Evolutionary conservation across 2,113 vertebrate genomes (phyloP), one percentile per base, ranked within the genome.

Genomic region (Girardinichthys multiradiatus): DNA sequence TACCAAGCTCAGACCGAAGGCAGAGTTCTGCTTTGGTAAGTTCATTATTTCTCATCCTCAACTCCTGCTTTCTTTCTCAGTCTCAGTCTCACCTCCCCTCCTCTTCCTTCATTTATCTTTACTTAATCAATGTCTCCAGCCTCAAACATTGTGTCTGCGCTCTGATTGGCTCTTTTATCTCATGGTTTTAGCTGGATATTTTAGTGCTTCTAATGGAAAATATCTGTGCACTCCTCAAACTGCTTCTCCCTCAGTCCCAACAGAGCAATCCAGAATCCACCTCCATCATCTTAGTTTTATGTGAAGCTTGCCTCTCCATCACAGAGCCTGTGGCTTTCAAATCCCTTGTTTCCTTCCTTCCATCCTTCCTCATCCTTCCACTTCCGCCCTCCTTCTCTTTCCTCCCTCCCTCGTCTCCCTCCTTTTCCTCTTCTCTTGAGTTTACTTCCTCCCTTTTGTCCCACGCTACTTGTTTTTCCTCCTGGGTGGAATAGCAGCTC

Each of bases 11-110:
- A 94, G 98, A 84, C 98, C 98, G 76, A 99, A 99, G 92, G 97
- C 97, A 37, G 98, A 99, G 88, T 99, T 97, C 94, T 99, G 97
- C 89, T 99, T 99, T 65, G 97, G 98, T 99, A 76, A 98, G 94
- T 80, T 64, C 45, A 4, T 1, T 37, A 9, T 39, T 15, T 31
- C 15, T 6, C 26, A 60, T 51, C 62, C 27, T 63, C 27, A 45
- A 45, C 42, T 45, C 17, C 4, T 17, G 17, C 42, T 19, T 15
- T 17, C 42, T 45, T 45, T 45, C 15, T 15, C 42, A 14, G 3
- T 42, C 60, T 54, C 33, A 27, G 2, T 19, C 21, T n/a, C 15
- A 51, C 4, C n/a, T 62, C n/a, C 21, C 13, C 39, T 26, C 2
- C 33, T 28, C 27, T 12, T 13, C 10, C 61, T n/a, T n/a, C n/a